Evolutionary conservation across 2,797 vertebrate genomes (phyloP).

Genomic region (Garrulus glandarius): DNA sequence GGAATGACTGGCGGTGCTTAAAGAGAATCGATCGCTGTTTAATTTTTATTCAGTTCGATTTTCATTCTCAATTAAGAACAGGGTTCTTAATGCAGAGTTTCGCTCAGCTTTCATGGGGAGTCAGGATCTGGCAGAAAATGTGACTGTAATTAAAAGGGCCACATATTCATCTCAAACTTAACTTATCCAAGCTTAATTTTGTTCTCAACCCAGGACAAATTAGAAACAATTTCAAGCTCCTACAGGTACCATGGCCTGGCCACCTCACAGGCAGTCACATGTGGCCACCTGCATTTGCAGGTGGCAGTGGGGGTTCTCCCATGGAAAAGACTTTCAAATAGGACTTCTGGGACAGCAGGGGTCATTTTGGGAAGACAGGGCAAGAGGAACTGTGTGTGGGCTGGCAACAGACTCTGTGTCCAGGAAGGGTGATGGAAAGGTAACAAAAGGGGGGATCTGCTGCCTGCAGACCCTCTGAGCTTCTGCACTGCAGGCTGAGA

Average conservation of each 20-base stretch:
- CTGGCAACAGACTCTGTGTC: not conserved
- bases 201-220: not conserved
- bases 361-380: not conserved
- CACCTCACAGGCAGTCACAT: not conserved
- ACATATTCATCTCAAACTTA: not conserved
- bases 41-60: not conserved
- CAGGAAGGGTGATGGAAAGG: not conserved
- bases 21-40: not conserved
- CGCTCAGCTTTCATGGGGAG: fast-evolving
- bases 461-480: not conserved
- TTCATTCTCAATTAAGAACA: not conserved
- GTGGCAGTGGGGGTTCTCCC: not conserved
- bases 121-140: not conserved
- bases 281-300: not conserved
- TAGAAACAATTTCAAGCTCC: not conserved
- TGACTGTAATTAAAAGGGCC: not conserved
- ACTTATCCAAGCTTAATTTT: not conserved
- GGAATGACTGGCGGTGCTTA: not conserved
- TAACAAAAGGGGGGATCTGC: not conserved
- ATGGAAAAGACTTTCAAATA: not conserved
- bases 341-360: not conserved
- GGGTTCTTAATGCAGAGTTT: not conserved
- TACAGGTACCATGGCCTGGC: fast-evolving
- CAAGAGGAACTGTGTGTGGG: not conserved
- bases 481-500: not conserved